Percentiles rank a stretch among this genome's conserved stretches.
Evolutionary conservation across 2,888 invertebrate genomes (phyloP).

Genomic region (Nipponacmea schrenckii): DNA sequence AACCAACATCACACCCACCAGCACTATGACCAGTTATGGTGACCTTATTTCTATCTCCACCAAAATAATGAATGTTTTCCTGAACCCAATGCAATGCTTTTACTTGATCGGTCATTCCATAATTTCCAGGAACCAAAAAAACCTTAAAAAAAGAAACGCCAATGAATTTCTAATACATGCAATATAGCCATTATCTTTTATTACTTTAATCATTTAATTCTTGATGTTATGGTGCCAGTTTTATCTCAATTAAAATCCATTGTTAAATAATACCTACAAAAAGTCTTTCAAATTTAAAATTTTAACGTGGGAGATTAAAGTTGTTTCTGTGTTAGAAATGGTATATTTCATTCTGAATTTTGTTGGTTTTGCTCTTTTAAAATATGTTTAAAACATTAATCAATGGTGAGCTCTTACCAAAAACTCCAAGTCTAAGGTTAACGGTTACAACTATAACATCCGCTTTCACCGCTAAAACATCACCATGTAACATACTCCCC

Average conservation of each 20-base stretch:
- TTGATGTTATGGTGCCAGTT: no score
- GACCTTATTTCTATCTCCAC: constrained; percentile 33
- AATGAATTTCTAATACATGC: no score
- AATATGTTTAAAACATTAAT: not conserved
- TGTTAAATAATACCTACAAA: no score
- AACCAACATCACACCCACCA: constrained; percentile 37
- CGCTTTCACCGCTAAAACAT: constrained; percentile 40
- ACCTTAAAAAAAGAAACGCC: constrained; percentile 12
- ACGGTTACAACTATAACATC: constrained; percentile 44
- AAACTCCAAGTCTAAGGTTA: constrained; percentile 44
- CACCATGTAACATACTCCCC: constrained; percentile 49
- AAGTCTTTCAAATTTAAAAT: no score
- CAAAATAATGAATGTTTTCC: constrained; percentile 34
- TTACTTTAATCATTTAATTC: no score
- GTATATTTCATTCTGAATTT: not conserved
- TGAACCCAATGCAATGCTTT: constrained; percentile 38
- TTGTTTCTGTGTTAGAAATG: not conserved
- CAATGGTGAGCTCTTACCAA: constrained; percentile 32
- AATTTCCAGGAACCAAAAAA: constrained; percentile 36
- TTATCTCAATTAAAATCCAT: no score
- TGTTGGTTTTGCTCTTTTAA: not conserved
- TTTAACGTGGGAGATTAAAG: not conserved
- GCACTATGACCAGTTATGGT: constrained; percentile 44
- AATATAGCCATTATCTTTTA: no score
- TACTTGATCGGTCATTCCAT: constrained; percentile 39